Base-by-base conservation (phyloP, 2,113 vertebrate genomes). In the Hystrix brachyura region DNA sequence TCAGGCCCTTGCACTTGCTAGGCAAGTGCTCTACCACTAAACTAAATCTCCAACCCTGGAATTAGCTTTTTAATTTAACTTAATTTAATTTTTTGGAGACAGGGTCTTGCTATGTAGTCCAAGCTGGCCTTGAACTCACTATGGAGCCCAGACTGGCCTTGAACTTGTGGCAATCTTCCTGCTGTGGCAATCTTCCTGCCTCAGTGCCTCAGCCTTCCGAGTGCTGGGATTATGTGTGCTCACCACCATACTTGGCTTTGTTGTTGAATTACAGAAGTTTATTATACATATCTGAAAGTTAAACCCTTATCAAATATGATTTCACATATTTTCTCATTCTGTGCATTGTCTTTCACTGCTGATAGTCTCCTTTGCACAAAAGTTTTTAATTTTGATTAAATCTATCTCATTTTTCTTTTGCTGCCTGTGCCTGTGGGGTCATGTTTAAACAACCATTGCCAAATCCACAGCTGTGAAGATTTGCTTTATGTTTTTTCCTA, bases 231-330 rank as follows among this genome's bases (percentile, higher is more conserved):
- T 46, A 74, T 4, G 46, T 21, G 23, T 2, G 2, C 27, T 11
- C 43, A 46, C 38, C 71, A 27, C 21, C 11, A 74, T 5, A 11
- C 46, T 23, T 23, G 46, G 43, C 71, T 74, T 46, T 71, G 38
- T 87, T 81, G 19, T 89, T 89, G 48, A 80, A n/a, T 79, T 94
- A 38, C 79, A 64, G 53, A 60, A 51, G 10, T 87, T 96, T 10
- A 3, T 78, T 64, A 64, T 64, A 57, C 55, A 60, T 67, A 71
- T 90, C 2, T 90, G 85, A 32, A 67, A 72, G 53, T 64, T 90
- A 67, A 93, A 74, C 27, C 9, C 29, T 72, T 72, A 51, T 48
- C 1, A 60, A 76, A 59, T 38, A 19, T 6, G 4, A 78, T 72
- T 78, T 88, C 57, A 78, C 29, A 57, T 57, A 53, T 48, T 79